Evolutionary conservation across 2,888 invertebrate genomes (phyloP).

Genomic region (Spisula subtruncata): DNA sequence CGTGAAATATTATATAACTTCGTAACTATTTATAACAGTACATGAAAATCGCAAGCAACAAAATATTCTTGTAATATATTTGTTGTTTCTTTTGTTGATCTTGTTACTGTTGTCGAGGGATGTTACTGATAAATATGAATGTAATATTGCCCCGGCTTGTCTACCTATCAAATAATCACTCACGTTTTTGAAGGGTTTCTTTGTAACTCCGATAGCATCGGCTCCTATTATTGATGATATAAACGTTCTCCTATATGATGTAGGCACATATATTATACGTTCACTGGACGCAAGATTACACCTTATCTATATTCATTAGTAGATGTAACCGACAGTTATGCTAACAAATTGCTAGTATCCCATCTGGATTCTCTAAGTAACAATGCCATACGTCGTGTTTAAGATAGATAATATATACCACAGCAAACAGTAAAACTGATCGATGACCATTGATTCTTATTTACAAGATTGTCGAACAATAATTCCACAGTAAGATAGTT

Average conservation of each 20-base stretch:
- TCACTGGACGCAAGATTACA: neutral
- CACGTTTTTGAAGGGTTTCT: too few species aligned
- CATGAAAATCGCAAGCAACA: too few species aligned
- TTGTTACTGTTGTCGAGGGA: neutral
- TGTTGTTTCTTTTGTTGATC: neutral
- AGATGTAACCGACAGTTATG: neutral
- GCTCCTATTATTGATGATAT: neutral
- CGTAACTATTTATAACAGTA: too few species aligned
- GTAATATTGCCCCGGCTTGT: neutral
- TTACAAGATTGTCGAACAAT: too few species aligned
- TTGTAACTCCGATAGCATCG: neutral
- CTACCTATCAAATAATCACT: slow-evolving; percentile 10
- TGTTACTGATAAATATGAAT: neutral
- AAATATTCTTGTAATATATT: too few species aligned
- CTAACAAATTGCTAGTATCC: neutral
- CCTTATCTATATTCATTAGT: slow-evolving; percentile 1
- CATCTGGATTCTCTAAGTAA: neutral
- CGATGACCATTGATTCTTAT: too few species aligned
- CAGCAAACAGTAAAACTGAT: too few species aligned
- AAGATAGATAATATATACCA: neutral
- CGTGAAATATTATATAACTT: too few species aligned
- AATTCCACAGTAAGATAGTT: too few species aligned
- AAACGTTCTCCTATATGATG: neutral
- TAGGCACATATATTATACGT: slow-evolving; percentile 11
- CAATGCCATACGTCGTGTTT: neutral